Conservation (phyloP, 2,113 vertebrate genomes). For the Colistium nudipinnis region DNA sequence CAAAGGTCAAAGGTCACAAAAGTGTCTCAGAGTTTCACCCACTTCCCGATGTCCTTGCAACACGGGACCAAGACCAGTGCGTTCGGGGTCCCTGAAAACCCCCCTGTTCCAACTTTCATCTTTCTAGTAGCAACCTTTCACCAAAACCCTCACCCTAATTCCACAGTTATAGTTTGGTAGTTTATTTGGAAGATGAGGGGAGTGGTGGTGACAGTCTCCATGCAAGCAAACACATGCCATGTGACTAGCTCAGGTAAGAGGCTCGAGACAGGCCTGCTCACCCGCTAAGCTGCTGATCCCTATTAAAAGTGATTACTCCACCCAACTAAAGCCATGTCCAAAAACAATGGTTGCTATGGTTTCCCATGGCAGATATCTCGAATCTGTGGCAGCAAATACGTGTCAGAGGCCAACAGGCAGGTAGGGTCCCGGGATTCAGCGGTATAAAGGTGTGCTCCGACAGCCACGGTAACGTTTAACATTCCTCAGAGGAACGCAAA, state of each 20-base stretch:
- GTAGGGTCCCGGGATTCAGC: conserved; percentile 15
- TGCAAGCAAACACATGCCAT: conserved; percentile 62
- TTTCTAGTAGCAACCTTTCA: too few species aligned
- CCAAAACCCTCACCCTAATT: too few species aligned
- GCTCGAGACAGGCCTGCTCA: conserved; percentile 46
- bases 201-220: conserved; percentile 16
- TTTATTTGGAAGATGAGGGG: conserved; percentile 46
- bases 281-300: conserved; percentile 46
- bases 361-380: background rate
- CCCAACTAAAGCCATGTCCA: conserved; percentile 22
- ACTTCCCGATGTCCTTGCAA: too few species aligned
- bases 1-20: too few species aligned
- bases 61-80: too few species aligned
- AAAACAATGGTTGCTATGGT: conserved; percentile 20
- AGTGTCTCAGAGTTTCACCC: too few species aligned
- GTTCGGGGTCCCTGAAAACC: too few species aligned
- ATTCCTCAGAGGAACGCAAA: conserved; percentile 11
- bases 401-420: conserved; percentile 33
- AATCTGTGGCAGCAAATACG: conserved; percentile 24
- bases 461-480: background rate
- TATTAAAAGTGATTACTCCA: conserved; percentile 58
- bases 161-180: too few species aligned
- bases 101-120: too few species aligned
- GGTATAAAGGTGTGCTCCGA: conserved; percentile 27
- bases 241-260: conserved; percentile 54